Evolutionary conservation across 2,888 invertebrate genomes (phyloP).

Genomic region (Eugnorisma glareosa): DNA sequence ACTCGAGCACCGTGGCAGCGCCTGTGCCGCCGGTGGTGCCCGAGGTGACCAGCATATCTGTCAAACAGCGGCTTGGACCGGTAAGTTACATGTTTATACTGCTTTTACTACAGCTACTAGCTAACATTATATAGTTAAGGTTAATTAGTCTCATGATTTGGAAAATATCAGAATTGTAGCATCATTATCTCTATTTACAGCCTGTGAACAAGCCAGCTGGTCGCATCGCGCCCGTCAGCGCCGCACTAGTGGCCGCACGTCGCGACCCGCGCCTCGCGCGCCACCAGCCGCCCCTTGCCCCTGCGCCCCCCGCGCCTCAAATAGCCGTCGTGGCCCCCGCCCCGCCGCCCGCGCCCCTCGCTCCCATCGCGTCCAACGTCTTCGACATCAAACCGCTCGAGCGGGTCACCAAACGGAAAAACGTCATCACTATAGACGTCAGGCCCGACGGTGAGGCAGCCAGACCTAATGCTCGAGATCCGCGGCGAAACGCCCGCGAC

Average conservation of each 20-base stretch:
- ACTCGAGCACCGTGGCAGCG: slow-evolving; percentile 45
- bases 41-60: slow-evolving; percentile 68
- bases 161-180: slow-evolving; percentile 22
- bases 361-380: slow-evolving; percentile 82
- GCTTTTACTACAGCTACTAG: not conserved
- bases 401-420: slow-evolving; percentile 83
- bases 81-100: slow-evolving; percentile 75
- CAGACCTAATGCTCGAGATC: slow-evolving; percentile 61
- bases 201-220: slow-evolving; percentile 80
- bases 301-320: slow-evolving; percentile 65
- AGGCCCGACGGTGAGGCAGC: slow-evolving; percentile 67
- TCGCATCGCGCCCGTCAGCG: slow-evolving; percentile 84
- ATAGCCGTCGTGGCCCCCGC: slow-evolving; percentile 67
- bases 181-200: slow-evolving; percentile 74
- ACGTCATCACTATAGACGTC: slow-evolving; percentile 88
- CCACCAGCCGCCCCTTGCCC: slow-evolving; percentile 74
- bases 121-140: not conserved
- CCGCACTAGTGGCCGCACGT: slow-evolving; percentile 78
- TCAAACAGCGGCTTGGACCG: slow-evolving; percentile 84
- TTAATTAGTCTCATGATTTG: not conserved
- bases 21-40: slow-evolving; percentile 58
- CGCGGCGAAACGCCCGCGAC: slow-evolving; percentile 70
- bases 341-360: slow-evolving; percentile 54
- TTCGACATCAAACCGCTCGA: slow-evolving; percentile 88
- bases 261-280: slow-evolving; percentile 78